Conservation (phyloP, 2,113 vertebrate species). For the Elanus axillaris region DNA sequence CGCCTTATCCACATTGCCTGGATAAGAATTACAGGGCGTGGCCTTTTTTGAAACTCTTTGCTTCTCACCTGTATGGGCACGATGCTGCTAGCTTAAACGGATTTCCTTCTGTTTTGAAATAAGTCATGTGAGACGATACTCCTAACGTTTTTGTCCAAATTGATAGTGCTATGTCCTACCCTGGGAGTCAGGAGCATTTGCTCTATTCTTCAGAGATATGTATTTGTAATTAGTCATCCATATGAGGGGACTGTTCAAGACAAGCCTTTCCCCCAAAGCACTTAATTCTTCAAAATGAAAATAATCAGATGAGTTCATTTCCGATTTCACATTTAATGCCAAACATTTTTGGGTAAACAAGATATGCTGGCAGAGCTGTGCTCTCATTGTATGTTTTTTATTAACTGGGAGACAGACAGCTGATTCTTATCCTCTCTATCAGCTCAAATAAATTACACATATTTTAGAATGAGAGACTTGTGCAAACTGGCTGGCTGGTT, state of each 20-base stretch:
- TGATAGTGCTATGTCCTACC: background rate
- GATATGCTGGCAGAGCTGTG: slow-evolving; percentile 62
- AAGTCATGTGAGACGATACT: background rate
- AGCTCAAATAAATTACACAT: slow-evolving; percentile 49
- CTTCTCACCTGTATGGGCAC: background rate
- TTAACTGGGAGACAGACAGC: slow-evolving; percentile 68
- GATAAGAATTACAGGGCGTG: background rate
- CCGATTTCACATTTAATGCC: slow-evolving; percentile 73
- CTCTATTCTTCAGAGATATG: background rate
- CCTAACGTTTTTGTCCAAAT: background rate
- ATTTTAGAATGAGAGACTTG: slow-evolving; percentile 44
- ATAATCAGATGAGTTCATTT: slow-evolving; percentile 82
- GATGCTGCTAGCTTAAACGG: background rate
- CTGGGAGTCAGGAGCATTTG: background rate
- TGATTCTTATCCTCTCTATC: slow-evolving; percentile 63
- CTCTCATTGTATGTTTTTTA: slow-evolving; percentile 71
- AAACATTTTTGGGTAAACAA: slow-evolving; percentile 74
- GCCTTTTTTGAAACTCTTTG: background rate
- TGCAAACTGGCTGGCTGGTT: slow-evolving; percentile 44
- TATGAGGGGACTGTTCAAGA: slow-evolving; percentile 53
- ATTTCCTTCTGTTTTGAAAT: slow-evolving; percentile 32
- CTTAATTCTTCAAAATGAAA: slow-evolving; percentile 76
- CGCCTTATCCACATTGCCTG: background rate
- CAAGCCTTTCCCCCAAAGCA: slow-evolving; percentile 64
- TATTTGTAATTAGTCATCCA: slow-evolving; percentile 65